Evolutionary conservation across 2,113 vertebrate species (phyloP).

Genomic region (Phainopepla nitens): DNA sequence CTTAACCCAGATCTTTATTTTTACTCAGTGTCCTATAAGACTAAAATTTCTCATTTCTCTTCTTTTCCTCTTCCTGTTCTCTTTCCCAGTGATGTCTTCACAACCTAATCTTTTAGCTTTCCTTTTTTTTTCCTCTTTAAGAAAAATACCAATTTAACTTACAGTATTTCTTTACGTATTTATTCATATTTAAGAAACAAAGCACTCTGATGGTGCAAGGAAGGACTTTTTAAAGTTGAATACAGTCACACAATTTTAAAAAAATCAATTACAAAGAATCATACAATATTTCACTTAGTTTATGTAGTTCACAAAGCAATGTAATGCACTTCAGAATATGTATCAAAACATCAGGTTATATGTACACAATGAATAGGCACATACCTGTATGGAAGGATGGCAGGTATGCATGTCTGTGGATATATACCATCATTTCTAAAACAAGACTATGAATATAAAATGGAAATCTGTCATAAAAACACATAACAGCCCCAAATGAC

Average conservation of each 20-base stretch:
- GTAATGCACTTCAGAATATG: not conserved
- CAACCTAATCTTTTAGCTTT: not conserved
- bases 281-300: not conserved
- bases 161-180: not conserved
- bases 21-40: not conserved
- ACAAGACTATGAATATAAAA: not conserved
- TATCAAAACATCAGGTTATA: not conserved
- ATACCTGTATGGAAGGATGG: not conserved
- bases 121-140: not conserved
- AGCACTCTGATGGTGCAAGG: not conserved
- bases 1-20: not conserved
- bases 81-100: not conserved
- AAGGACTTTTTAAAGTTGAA: not conserved
- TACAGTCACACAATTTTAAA: not conserved
- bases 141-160: not conserved
- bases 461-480: not conserved
- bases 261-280: not conserved
- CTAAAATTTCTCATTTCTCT: not conserved
- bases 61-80: not conserved
- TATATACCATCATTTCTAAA: not conserved
- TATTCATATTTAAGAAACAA: not conserved
- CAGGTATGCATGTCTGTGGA: not conserved
- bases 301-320: not conserved
- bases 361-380: not conserved
- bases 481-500: not conserved